Evolutionary conservation across 2,888 invertebrate species (phyloP), one percentile per base, ranked within the genome.

Genomic region (Chironomus tentans): DNA sequence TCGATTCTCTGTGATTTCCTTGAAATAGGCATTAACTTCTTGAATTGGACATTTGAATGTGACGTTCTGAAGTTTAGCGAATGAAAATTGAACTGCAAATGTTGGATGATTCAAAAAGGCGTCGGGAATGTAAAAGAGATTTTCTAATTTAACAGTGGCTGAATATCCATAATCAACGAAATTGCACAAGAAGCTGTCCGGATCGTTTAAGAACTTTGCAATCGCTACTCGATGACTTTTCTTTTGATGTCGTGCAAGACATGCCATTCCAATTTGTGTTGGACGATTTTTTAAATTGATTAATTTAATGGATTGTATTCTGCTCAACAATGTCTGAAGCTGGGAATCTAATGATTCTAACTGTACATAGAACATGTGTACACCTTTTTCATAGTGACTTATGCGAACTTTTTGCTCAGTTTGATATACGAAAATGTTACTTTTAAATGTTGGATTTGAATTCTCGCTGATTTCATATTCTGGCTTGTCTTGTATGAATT

Each of bases 101-200:
- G 72, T 62, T 2, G n/a, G 12, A 10, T 38, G 38, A 5, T n/a
- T 21, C 6, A 62, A 15, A 61, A 72, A 62, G 18, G 21, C 62
- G 28, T 72, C 46, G 10, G 72, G 62, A 72, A 72, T 72, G 62
- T 62, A 38, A 15, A 62, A 72, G 15, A 72, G 28, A 62, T 62
- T 72, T 61, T 72, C 61, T 10, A 61, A 13, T 18, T 38, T 61
- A 15, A 72, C 18, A 4, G 38, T 12, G 13, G 21, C 38, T 22
- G 15, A 21, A 24, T 28, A 72, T 18, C 72, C 72, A 62, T 24
- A 72, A 62, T 72, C 72, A 15, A 72, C 72, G 46, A 72, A 72
- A 62, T 72, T 61, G 2, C 18, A 22, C 22, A 22, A 12, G 12
- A 18, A 18, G 12, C 12, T 38, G 6, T 72, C 38, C 22, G 18